Percentiles rank a stretch among this genome's conserved stretches.
These are phyloP conservation scores for Netelia melanura DNA, from an alignment of 2,888 invertebrate genomes.

Conservation along the genomic window DNA sequence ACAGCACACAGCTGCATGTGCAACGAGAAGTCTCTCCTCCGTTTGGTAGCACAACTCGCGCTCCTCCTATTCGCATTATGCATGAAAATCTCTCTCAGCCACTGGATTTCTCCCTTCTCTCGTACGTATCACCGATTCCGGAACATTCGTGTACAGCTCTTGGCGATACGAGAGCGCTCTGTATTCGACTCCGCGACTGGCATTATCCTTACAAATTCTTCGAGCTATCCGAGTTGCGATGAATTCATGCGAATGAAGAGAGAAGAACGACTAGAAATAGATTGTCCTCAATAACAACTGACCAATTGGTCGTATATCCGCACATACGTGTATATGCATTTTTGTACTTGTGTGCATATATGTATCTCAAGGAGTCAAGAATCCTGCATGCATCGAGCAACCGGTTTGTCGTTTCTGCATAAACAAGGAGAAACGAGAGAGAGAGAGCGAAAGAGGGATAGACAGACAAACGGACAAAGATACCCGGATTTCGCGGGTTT, in stretches of 20 bases:
- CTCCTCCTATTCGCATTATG: constrained; percentile 75
- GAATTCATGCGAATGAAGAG: constrained; percentile 18
- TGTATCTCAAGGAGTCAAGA: constrained; percentile 34
- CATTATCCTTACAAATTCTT: constrained; percentile 48
- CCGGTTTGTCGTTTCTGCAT: constrained; percentile 52
- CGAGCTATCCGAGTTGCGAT: constrained; percentile 5
- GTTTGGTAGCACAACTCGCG: constrained; percentile 68
- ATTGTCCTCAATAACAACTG: constrained; percentile 46
- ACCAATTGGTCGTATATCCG: constrained; percentile 33
- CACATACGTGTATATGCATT: not conserved
- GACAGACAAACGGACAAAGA: constrained; percentile 4
- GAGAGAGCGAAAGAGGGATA: constrained; percentile 4
- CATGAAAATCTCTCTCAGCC: constrained; percentile 73
- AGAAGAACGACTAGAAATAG: constrained; percentile 18
- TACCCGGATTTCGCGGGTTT: constrained; percentile 55
- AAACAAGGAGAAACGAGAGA: constrained; percentile 18
- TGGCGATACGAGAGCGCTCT: constrained; percentile 7
- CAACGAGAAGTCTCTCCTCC: constrained; percentile 53
- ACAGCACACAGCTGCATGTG: constrained; percentile 66
- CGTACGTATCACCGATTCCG: constrained; percentile 1
- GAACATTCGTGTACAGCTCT: constrained; percentile 17
- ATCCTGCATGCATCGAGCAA: constrained; percentile 40
- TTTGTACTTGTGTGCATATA: constrained; percentile 8
- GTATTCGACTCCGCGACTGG: constrained; percentile 35
- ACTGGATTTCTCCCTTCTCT: constrained; percentile 48